phyloP scores from a whole-genome alignment of 2,797 vertebrate genomes.

The Microcaecilia unicolor region DNA sequence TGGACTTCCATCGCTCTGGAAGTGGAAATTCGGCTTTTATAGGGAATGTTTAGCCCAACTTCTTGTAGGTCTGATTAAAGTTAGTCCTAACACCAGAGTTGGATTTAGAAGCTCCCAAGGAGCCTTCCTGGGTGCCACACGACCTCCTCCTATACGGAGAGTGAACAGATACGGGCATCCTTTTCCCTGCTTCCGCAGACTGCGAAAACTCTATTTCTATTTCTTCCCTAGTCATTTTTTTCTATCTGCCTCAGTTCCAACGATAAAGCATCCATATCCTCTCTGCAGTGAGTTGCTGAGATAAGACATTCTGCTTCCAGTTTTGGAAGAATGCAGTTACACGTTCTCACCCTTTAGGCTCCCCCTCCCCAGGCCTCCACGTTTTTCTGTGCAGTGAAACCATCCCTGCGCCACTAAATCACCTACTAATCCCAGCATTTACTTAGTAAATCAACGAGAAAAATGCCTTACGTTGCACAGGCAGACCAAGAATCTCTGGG shows the following conservation, averaged over 20 bases:
- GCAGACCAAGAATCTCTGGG: conserved; percentile 92
- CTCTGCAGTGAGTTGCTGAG: not conserved
- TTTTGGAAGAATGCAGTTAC: too few species aligned
- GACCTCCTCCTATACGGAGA: not conserved
- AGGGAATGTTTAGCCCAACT: too few species aligned
- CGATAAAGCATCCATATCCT: not conserved
- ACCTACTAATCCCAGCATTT: conserved; percentile 25
- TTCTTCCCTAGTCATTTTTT: too few species aligned
- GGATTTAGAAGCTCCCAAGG: too few species aligned
- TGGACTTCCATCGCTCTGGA: not conserved
- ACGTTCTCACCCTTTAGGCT: not conserved
- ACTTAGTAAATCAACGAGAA: conserved; percentile 38
- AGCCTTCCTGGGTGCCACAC: not conserved
- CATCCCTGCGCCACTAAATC: conserved; percentile 33
- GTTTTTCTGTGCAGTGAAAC: not conserved
- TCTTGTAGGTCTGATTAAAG: conserved; percentile 23
- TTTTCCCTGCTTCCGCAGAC: too few species aligned
- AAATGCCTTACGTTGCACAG: conserved; percentile 91
- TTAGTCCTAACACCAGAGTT: too few species aligned
- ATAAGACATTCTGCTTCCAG: too few species aligned
- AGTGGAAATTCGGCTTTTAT: not conserved
- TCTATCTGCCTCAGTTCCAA: too few species aligned
- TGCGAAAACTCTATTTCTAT: not conserved
- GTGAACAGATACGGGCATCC: too few species aligned
- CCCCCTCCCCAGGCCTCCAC: not conserved